phyloP scores from a whole-genome alignment of 2,797 vertebrate genomes.

The Eulemur coronatus region DNA sequence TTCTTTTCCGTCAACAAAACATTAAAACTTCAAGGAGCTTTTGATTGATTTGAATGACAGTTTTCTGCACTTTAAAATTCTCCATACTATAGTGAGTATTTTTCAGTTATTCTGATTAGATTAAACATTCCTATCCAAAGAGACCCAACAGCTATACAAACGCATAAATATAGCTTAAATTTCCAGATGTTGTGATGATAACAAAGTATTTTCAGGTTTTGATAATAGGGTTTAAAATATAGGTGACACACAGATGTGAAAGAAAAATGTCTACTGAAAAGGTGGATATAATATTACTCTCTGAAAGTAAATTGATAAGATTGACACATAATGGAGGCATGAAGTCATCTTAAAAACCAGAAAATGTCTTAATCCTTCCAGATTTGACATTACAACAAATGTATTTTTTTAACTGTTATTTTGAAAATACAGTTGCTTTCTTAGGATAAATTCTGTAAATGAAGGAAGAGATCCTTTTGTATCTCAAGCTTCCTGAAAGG shows the following conservation, averaged over 20 bases:
- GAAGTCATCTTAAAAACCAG: background rate
- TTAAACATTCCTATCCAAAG: background rate
- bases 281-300: background rate
- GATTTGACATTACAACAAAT: background rate
- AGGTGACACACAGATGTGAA: background rate
- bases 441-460: background rate
- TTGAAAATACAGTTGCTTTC: background rate
- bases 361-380: background rate
- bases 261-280: background rate
- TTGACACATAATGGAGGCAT: background rate
- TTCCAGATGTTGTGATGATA: background rate
- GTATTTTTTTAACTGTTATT: background rate
- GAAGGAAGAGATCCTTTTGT: background rate
- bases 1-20: background rate
- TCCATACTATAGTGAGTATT: background rate
- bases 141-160: background rate
- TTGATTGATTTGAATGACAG: constrained; percentile 40
- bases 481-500: background rate
- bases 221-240: background rate
- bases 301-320: background rate
- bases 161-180: background rate
- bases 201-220: background rate
- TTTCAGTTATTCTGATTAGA: constrained; percentile 35
- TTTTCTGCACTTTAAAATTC: constrained; percentile 56
- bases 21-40: constrained; percentile 62